phyloP scores from a whole-genome alignment of 2,797 vertebrate genomes.

The Squalus acanthias region DNA sequence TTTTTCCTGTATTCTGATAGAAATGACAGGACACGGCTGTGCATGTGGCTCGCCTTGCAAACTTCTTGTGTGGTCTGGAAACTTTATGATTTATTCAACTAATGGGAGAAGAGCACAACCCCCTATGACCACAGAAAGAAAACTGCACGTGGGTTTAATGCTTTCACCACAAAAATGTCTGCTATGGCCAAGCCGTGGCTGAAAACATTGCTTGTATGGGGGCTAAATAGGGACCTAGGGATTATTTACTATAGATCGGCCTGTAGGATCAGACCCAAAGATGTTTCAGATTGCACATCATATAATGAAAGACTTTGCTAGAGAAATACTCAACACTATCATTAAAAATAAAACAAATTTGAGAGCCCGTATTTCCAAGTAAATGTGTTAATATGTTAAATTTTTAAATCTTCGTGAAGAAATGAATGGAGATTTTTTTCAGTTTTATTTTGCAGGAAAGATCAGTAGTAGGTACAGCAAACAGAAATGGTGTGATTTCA shows the following conservation, averaged over 20 bases:
- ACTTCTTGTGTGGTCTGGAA: constrained; percentile 99
- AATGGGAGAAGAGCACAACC: constrained; percentile 99
- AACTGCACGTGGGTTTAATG: constrained; percentile 99
- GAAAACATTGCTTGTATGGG: constrained; percentile 74
- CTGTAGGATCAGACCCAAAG: constrained; percentile 69
- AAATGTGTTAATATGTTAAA: neutral
- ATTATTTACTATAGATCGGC: constrained; percentile 65
- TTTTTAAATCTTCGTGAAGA: constrained; percentile 11
- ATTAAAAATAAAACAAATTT: constrained; percentile 25
- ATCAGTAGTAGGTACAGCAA: constrained; percentile 2
- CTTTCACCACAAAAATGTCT: constrained; percentile 99
- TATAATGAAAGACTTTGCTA: neutral
- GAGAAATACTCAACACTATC: neutral
- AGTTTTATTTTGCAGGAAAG: constrained; percentile 1
- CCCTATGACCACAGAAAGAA: constrained; percentile 99
- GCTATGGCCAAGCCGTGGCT: constrained; percentile 89
- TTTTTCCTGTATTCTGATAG: constrained; percentile 58
- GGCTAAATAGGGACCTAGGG: constrained; percentile 74
- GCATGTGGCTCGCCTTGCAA: constrained; percentile 70
- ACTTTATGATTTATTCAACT: constrained; percentile 99
- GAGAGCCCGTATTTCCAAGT: neutral
- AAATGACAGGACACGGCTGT: constrained; percentile 78
- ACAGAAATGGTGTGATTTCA: neutral
- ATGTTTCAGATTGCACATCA: constrained; percentile 41
- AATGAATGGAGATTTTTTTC: neutral